Base-by-base conservation (phyloP, 2,888 invertebrate species). In the Oscheius myriophilus region DNA sequence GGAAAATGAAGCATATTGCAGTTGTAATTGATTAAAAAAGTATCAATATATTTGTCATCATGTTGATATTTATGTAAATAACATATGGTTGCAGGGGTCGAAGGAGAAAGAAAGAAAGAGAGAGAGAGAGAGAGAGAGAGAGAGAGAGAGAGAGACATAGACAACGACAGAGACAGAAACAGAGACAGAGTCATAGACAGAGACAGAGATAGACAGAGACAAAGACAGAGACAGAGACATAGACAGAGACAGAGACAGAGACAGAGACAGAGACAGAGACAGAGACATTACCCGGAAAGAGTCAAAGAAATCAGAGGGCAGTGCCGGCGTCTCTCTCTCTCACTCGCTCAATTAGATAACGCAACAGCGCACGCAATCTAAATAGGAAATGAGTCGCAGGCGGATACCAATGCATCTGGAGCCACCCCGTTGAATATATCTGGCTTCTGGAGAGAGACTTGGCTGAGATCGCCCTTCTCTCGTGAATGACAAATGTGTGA, bases 31-130 rank as follows among this genome's bases (percentile, higher is more conserved):
- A n/a, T n/a, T n/a, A n/a, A n/a, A n/a, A n/a, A n/a, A n/a, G n/a
- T n/a, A n/a, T n/a, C n/a, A n/a, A n/a, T n/a, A n/a, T n/a, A n/a
- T n/a, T n/a, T n/a, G n/a, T n/a, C n/a, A n/a, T n/a, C n/a, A n/a
- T n/a, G n/a, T n/a, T n/a, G n/a, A n/a, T n/a, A n/a, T n/a, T n/a
- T n/a, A n/a, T n/a, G n/a, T n/a, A n/a, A n/a, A n/a, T n/a, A n/a
- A n/a, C n/a, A n/a, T n/a, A n/a, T n/a, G n/a, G n/a, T n/a, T n/a
- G n/a, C n/a, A n/a, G n/a, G n/a, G n/a, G n/a, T n/a, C n/a, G n/a
- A n/a, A n/a, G n/a, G n/a, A n/a, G 63, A 69, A 62, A 63, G 57
- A 57, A 64, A 42, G 69, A 63, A 68, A 55, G 55, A 64, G 26
- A 58, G 64, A 11, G 46, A 11, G 46, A 46, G 46, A 46, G 46